Base-by-base conservation (phyloP, 1,140 invertebrate species). In the Argopecten irradians region DNA sequence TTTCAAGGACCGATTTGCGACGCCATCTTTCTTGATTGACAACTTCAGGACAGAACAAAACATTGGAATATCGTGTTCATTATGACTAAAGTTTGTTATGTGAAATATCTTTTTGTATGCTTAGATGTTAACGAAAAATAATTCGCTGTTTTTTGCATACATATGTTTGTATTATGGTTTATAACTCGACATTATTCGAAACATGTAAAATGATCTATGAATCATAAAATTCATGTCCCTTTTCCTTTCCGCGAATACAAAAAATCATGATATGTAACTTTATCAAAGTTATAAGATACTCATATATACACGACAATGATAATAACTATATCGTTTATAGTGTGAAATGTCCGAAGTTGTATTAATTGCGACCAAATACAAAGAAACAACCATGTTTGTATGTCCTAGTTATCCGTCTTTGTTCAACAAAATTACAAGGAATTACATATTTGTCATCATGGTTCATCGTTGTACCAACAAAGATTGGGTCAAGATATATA, bases 11-110 rank as follows among this genome's bases (percentile, higher is more conserved):
- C 55, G 43, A 71, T 71, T 71, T 71, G 55, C 55, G 55, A 71
- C 83, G 83, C 87, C 83, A 84, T 88, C 35, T 88, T 88, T 84
- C 41, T 88, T 88, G 87, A 84, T 88, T 88, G 87, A 88, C 87
- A 88, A 88, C 87, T 55, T 84, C 87, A 71, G 55, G 55, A 71
- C 55, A 71, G 55, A 71, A 71, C 55, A 71, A 71, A 71, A 71
- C 55, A 71, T 71, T 71, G 55, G 22, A 16, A 71, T 28, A 71
- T n/a, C 22, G 5, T 28, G 55, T 71, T 28, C 22, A 71, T 28
- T 16, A 71, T 5, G 22, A n/a, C 55, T n/a, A 28, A 2, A n/a
- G 7, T 28, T n/a, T 71, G 16, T 3, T 71, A 46, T 71, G 8
- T 16, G 8, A n/a, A 71, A 71, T 16, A 71, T 71, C 22, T 7